Percentiles rank a stretch among this genome's conserved stretches.
These are phyloP conservation scores for Drosophila tristis DNA, from an alignment of 1,140 invertebrate species.

Conservation along the genomic window DNA sequence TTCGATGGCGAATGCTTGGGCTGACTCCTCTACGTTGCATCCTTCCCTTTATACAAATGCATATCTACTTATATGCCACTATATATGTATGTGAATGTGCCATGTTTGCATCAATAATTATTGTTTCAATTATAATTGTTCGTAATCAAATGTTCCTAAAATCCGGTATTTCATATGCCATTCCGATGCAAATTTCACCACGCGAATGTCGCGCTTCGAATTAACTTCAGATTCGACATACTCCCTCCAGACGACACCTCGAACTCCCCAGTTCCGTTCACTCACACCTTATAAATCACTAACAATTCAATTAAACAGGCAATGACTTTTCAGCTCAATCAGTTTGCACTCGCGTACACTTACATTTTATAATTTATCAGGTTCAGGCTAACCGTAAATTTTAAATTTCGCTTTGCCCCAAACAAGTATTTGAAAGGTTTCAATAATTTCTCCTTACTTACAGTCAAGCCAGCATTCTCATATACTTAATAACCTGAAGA, in stretches of 20 bases:
- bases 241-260: constrained; percentile 8
- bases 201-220: constrained; percentile 21
- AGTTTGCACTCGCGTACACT: constrained; percentile 12
- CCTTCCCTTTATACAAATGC: constrained; percentile 5
- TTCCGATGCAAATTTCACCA: constrained; percentile 6
- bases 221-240: neutral
- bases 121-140: neutral
- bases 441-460: neutral
- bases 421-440: constrained; percentile 19
- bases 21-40: constrained; percentile 48
- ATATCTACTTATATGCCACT: neutral
- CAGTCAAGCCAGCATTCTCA: no score
- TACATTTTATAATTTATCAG: constrained; percentile 7
- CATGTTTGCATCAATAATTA: constrained; percentile 22
- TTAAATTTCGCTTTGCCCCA: constrained; percentile 7
- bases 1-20: constrained; percentile 21
- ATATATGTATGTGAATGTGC: neutral
- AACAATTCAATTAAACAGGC: constrained; percentile 39
- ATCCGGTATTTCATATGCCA: constrained; percentile 40
- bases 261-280: constrained; percentile 11
- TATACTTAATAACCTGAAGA: no score
- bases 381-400: constrained; percentile 7
- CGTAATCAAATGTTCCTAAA: constrained; percentile 16
- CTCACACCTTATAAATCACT: constrained; percentile 27
- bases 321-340: constrained; percentile 44